These are phyloP conservation scores for Chloroceryle amazona DNA, from an alignment of 2,797 vertebrate genomes.

Conservation along the genomic window DNA sequence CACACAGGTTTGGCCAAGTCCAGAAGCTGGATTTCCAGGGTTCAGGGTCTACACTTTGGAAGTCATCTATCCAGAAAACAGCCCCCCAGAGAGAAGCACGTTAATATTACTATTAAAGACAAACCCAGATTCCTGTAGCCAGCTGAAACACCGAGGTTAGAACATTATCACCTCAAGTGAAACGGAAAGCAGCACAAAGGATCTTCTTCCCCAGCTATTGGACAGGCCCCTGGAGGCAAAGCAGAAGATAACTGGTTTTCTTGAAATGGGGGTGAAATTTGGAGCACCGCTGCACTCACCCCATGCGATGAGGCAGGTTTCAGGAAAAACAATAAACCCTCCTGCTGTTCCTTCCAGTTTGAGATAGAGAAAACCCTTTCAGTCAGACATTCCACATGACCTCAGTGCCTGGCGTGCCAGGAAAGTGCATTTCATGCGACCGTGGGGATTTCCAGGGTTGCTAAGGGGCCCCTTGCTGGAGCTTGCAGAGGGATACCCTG, in stretches of 20 bases:
- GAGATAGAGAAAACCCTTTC: constrained; percentile 9
- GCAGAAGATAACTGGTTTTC: neutral
- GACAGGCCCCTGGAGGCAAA: neutral
- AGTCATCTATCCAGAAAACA: neutral
- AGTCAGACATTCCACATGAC: constrained; percentile 34
- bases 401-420: constrained; percentile 29
- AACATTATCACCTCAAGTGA: neutral
- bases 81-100: neutral
- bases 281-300: neutral
- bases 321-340: constrained; percentile 22
- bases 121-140: neutral
- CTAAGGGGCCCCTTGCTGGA: constrained; percentile 33
- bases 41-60: neutral
- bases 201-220: neutral
- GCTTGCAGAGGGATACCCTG: constrained; percentile 18
- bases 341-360: constrained; percentile 21
- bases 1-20: neutral
- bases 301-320: neutral
- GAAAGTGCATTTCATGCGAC: constrained; percentile 4
- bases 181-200: neutral
- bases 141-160: neutral
- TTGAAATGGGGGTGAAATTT: neutral
- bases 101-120: neutral
- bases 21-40: neutral
- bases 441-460: constrained; percentile 62